A percentile compares a stretch with the other conserved stretches of the same genome.
These are phyloP conservation scores for Nasonia giraulti DNA, from an alignment of 1,140 invertebrate species.

Conservation along the genomic window DNA sequence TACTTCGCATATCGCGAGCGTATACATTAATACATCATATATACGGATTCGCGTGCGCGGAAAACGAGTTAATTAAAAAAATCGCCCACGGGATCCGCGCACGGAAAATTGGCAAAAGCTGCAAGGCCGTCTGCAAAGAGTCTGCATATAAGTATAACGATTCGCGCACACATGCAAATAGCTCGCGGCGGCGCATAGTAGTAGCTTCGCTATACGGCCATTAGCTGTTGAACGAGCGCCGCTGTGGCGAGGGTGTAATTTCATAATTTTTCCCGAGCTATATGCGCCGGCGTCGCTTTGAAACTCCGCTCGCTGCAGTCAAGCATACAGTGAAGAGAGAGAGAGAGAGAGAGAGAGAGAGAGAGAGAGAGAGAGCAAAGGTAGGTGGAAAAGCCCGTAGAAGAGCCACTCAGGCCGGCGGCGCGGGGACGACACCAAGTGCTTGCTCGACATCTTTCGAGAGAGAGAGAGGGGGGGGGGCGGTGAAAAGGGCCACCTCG, in stretches of 20 bases:
- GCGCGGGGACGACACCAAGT: not conserved
- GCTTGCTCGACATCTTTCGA: constrained; percentile 43
- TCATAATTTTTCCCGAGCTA: not conserved
- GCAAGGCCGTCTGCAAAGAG: too few species aligned
- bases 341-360: too few species aligned
- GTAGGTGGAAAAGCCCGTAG: not conserved
- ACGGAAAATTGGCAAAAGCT: too few species aligned
- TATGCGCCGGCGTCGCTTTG: not conserved
- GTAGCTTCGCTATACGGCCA: not conserved
- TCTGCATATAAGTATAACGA: not conserved
- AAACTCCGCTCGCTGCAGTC: not conserved
- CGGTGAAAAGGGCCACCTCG: not conserved
- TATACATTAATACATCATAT: too few species aligned
- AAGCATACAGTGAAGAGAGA: not conserved
- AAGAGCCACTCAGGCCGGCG: constrained; percentile 27
- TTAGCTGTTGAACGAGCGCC: not conserved
- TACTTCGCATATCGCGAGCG: too few species aligned
- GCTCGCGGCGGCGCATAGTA: not conserved
- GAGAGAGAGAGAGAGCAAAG: not conserved
- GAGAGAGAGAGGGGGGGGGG: not conserved
- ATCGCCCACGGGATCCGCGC: too few species aligned
- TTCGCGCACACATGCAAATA: not conserved
- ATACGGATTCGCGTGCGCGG: too few species aligned
- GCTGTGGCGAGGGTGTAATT: constrained; percentile 21
- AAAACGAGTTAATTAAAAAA: not conserved